Conservation (phyloP, 2,888 invertebrate species). For the Eilema sororculum region DNA sequence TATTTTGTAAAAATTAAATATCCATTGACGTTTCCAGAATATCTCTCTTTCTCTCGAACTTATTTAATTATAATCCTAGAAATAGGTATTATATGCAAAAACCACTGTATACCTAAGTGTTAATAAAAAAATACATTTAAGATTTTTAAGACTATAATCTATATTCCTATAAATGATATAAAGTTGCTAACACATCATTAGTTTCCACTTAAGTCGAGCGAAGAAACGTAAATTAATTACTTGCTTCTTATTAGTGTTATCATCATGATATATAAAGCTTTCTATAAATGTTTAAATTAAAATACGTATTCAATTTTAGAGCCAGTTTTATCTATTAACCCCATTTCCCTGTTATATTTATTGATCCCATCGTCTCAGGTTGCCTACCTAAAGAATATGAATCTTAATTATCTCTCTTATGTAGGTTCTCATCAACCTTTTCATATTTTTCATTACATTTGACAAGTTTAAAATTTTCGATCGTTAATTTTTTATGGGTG, state of each 20-base stretch:
- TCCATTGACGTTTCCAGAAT: no score
- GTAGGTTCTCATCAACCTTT: constrained; percentile 38
- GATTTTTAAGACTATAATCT: no score
- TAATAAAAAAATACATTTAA: no score
- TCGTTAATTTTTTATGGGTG: constrained; percentile 74
- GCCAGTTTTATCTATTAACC: not conserved
- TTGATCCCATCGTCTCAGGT: not conserved
- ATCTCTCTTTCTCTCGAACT: no score
- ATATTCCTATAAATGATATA: not conserved
- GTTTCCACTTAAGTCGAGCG: not conserved
- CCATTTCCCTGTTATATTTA: not conserved
- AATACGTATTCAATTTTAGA: not conserved
- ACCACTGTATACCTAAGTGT: not conserved
- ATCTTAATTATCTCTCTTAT: constrained; percentile 32
- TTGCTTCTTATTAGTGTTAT: not conserved
- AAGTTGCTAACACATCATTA: not conserved
- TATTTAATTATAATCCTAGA: no score
- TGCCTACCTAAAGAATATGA: not conserved
- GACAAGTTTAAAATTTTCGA: constrained; percentile 62
- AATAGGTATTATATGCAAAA: no score
- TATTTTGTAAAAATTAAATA: no score
- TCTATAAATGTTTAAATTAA: not conserved
- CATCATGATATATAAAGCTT: not conserved
- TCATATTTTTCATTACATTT: constrained; percentile 59
- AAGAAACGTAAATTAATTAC: not conserved